Conservation (phyloP, 1,140 invertebrate species). For the Tenebrio molitor region DNA sequence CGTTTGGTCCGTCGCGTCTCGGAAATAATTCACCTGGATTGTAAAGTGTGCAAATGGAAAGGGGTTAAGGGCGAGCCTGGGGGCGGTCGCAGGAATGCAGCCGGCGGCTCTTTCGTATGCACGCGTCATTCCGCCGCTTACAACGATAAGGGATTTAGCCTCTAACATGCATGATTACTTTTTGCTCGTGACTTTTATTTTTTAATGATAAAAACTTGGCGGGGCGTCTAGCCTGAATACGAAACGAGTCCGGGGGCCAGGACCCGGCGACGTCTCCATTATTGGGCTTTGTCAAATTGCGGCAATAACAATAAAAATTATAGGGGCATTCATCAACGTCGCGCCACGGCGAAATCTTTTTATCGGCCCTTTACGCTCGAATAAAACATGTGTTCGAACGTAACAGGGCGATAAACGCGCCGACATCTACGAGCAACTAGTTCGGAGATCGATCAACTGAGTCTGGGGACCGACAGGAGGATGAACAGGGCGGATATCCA, state of each 20-base stretch:
- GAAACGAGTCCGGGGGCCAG: conserved; percentile 3
- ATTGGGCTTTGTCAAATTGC: conserved; percentile 42
- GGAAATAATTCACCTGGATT: conserved; percentile 35
- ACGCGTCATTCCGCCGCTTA: conserved; percentile 55
- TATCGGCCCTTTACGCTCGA: conserved; percentile 44
- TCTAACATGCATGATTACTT: conserved; percentile 64
- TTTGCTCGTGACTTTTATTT: conserved; percentile 62
- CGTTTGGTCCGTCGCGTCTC: neutral
- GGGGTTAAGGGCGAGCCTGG: neutral
- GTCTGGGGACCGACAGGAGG: conserved; percentile 41
- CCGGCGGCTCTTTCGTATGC: conserved; percentile 54
- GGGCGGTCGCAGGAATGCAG: conserved; percentile 20
- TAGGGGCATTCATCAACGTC: conserved; percentile 41
- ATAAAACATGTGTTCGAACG: conserved; percentile 47
- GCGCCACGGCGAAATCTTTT: conserved; percentile 36
- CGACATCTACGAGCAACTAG: conserved; percentile 47
- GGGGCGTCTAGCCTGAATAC: conserved; percentile 31
- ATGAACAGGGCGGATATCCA: conserved; percentile 42
- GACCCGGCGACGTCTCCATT: conserved; percentile 23
- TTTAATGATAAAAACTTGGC: conserved; percentile 61
- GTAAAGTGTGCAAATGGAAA: conserved; percentile 33
- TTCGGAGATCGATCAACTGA: conserved; percentile 46
- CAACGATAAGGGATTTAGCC: conserved; percentile 62
- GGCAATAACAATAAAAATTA: conserved; percentile 40
- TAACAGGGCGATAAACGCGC: conserved; percentile 46